Evolutionary conservation across 1,140 invertebrate species (phyloP).

Genomic region (Drusus annulatus): DNA sequence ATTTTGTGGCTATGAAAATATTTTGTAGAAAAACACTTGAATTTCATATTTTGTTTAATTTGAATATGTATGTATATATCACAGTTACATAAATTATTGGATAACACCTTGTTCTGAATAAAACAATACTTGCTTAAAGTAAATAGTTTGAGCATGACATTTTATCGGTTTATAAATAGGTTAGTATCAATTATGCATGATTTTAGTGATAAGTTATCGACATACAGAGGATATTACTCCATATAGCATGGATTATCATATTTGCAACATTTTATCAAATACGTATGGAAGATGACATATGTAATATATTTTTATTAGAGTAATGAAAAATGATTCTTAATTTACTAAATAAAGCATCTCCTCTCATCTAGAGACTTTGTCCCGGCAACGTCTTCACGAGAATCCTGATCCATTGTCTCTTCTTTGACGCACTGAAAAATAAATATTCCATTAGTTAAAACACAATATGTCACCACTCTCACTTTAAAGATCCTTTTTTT

Average conservation of each 20-base stretch:
- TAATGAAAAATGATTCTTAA: conserved; percentile 48
- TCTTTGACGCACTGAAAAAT: conserved; percentile 56
- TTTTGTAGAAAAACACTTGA: neutral
- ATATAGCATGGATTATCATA: neutral
- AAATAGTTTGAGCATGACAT: conserved; percentile 62
- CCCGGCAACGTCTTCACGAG: conserved; percentile 40
- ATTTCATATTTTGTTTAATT: conserved; percentile 55
- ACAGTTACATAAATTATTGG: conserved; percentile 57
- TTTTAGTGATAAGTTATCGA: conserved; percentile 5
- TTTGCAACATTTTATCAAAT: conserved; percentile 15
- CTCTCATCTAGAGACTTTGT: conserved; percentile 17
- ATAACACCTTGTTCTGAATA: conserved; percentile 57
- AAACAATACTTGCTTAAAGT: conserved; percentile 48
- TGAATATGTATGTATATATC: conserved; percentile 57
- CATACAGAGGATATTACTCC: neutral
- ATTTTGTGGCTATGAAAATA: no score
- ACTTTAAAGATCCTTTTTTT: no score
- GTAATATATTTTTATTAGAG: conserved; percentile 34
- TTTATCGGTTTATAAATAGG: conserved; percentile 62
- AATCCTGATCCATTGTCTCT: conserved; percentile 54
- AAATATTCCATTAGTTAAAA: neutral
- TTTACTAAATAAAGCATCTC: conserved; percentile 47
- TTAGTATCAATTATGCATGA: conserved; percentile 53
- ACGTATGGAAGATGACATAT: conserved; percentile 34
- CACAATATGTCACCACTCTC: no score